Base-by-base conservation (phyloP, 2,113 vertebrate species). In the Esox niger region DNA sequence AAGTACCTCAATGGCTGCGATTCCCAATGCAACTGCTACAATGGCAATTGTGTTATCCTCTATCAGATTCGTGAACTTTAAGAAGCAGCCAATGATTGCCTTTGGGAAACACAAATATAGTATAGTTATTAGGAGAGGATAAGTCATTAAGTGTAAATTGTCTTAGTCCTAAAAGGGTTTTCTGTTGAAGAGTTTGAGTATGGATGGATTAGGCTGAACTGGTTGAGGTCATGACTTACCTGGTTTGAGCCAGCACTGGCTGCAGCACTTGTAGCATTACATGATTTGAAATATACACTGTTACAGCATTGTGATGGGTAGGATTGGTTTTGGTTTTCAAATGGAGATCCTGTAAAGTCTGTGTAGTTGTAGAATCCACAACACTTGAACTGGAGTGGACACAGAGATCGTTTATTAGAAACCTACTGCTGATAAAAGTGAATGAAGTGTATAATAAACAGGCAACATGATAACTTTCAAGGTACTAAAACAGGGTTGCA, bases 1-100 rank as follows among this genome's bases (percentile, higher is more conserved):
- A 29, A 6, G 26, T 91, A 93, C 93, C 92, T 94, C 92, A 52
- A 94, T 78, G 13, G 23, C 86, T 11, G 88, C 89, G 17, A 93
- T 91, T 21, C 86, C 92, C 10, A 93, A 68, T 1, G 88, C 90
- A 9, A 92, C 89, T 1, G 20, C 90, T 54, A 89, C 87, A 2
- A 94, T 84, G 6, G 85, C 83, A 8, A 75, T 78, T 0, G 75
- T 60, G 73, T 94, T 92, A 0, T 76, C 29, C 0, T 88, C 73
- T 30, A 94, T 59, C 58, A 92, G 73, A 0, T 64, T 1, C 47
- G 78, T 32, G 54, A 95, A 75, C 35, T 78, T 79, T 2, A 17
- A 29, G 32, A 84, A 88, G 66, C 93, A 94, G 4, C 93, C 92
- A 1, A 68, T 1, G 4, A 85, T 0, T 0, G 1, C 26, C 89